These are phyloP conservation scores for Echinometra lucunter DNA, from an alignment of 53 echinoderm and acorn worm species.

Conservation along the genomic window DNA sequence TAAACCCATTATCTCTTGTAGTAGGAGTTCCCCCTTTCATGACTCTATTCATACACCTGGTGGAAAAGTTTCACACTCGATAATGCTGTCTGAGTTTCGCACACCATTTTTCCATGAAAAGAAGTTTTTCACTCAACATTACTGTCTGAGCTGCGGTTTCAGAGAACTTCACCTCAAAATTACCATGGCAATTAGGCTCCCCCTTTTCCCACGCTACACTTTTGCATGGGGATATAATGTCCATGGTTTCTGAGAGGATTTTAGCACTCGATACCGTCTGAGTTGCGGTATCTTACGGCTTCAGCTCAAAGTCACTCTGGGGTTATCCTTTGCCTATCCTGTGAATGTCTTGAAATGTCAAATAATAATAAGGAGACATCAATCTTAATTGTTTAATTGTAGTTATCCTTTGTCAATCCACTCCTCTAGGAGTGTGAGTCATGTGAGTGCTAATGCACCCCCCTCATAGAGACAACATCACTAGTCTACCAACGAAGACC, in stretches of 20 bases:
- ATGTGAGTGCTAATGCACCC: slow-evolving; percentile 29
- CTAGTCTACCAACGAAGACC: neutral
- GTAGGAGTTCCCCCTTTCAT: neutral
- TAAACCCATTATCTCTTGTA: neutral
- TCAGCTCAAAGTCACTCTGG: neutral
- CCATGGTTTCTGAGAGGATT: neutral
- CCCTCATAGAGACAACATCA: neutral
- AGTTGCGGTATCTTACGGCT: neutral
- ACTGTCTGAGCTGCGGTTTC: too few relatives aligned
- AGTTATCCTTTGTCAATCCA: slow-evolving; percentile 49
- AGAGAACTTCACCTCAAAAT: too few relatives aligned
- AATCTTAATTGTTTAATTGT: slow-evolving; percentile 63
- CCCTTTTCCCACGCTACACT: too few relatives aligned
- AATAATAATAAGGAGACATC: slow-evolving; percentile 28
- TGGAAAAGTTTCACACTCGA: too few relatives aligned
- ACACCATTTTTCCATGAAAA: too few relatives aligned
- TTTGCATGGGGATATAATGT: too few relatives aligned
- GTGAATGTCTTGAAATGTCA: slow-evolving; percentile 38
- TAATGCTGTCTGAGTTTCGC: too few relatives aligned
- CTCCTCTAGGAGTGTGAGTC: slow-evolving; percentile 3
- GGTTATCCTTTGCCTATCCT: neutral
- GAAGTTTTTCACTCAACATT: too few relatives aligned
- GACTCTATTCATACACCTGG: neutral
- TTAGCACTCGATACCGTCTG: neutral
- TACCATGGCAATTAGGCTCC: too few relatives aligned